Base-by-base conservation (phyloP, 2,888 invertebrate species). In the Rhopalosiphum nymphaeae region DNA sequence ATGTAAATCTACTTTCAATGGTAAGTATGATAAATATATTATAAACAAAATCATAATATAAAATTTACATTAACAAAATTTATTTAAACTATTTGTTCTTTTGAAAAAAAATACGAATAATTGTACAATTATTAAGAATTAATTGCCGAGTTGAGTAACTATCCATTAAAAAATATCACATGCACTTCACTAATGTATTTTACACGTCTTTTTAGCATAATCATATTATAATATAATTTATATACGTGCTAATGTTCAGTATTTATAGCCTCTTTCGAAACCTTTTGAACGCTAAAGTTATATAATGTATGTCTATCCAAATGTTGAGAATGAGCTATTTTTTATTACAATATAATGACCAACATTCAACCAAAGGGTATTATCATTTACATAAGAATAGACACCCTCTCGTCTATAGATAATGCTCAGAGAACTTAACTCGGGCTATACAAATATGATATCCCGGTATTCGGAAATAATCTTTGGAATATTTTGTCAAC, bases 361-460 rank as follows among this genome's bases (percentile, higher is more conserved):
- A 89, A 44, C 42, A 84, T 84, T 56, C 78, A 13, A 56, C 89
- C n/a, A 29, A 25, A 46, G 53, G 44, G 44, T 46, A 44, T 84
- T 89, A 46, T 89, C 36, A 93, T 93, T 89, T 93, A 85, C 93
- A 93, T 93, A 85, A 93, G 93, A 93, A 93, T 93, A 85, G 93
- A 56, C 46, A n/a, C 44, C 44, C 49, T 42, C 29, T 88, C 46
- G 36, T 57, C 42, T 86, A n/a, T 86, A n/a, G 84, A 56, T 93
- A 89, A 93, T 57, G 84, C 46, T 44, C 25, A 29, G n/a, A 56
- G 44, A 93, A 93, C 56, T 89, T n/a, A 89, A 89, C 46, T 16
- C 84, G 46, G 44, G 44, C 36, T 44, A 46, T 57, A 57, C 89
- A 93, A 46, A 44, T 56, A 89, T 57, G 36, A 57, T 84, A 21